A percentile compares a stretch with the other conserved stretches of the same genome.
These are phyloP conservation scores for Eurosta solidaginis DNA, from an alignment of 1,140 invertebrate genomes.

Conservation along the genomic window DNA sequence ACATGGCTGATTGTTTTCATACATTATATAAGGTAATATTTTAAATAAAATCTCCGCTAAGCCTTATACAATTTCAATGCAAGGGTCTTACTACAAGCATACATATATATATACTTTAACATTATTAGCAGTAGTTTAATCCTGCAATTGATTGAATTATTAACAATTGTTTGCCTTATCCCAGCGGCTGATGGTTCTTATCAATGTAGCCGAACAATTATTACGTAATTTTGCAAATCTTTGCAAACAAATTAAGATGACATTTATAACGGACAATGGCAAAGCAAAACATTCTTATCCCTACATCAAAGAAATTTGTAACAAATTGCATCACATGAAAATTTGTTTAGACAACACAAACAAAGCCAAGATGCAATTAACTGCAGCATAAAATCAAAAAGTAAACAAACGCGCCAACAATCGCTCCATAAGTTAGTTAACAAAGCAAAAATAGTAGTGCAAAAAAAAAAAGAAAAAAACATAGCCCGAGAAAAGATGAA, in stretches of 20 bases:
- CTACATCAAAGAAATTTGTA: background rate
- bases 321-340: background rate
- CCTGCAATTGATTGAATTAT: too few relatives aligned
- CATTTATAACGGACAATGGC: background rate
- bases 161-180: too few relatives aligned
- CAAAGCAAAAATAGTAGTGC: background rate
- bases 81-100: too few relatives aligned
- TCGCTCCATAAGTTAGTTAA: background rate
- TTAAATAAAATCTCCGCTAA: too few relatives aligned
- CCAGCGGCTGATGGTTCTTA: background rate
- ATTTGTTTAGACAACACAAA: background rate
- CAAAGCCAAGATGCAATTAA: conserved; percentile 25
- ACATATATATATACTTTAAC: too few relatives aligned
- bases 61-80: too few relatives aligned
- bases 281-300: too few relatives aligned
- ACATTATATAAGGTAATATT: too few relatives aligned
- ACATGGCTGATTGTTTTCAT: too few relatives aligned
- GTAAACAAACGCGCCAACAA: conserved; percentile 11
- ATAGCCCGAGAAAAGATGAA: background rate
- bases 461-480: background rate
- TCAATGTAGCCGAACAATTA: background rate
- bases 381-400: conserved; percentile 32
- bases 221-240: background rate
- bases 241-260: background rate
- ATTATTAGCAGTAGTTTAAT: too few relatives aligned